Evolutionary conservation across 2,797 vertebrate species (phyloP).

Genomic region (Erithacus rubecula): DNA sequence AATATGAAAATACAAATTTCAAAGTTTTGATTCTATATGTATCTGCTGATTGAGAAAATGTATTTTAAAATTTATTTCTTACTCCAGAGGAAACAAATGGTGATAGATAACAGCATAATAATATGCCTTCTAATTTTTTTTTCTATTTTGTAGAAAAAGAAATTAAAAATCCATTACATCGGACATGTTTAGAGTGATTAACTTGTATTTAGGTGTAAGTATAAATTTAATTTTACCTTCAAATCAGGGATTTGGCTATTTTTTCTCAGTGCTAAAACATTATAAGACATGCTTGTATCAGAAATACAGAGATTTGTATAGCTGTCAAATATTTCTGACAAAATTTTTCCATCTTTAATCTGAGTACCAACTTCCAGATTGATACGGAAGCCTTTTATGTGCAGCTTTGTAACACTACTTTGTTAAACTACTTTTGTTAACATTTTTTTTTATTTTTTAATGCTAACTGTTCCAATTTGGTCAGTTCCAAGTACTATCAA

Average conservation of each 20-base stretch:
- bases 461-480: neutral
- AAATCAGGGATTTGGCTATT: neutral
- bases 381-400: neutral
- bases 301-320: accelerated
- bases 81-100: neutral
- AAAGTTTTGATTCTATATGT: neutral
- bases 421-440: neutral
- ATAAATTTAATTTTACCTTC: neutral
- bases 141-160: neutral
- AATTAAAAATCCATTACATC: accelerated
- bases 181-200: neutral
- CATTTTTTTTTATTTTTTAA: neutral
- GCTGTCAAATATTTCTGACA: neutral
- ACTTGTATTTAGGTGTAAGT: neutral
- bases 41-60: neutral
- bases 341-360: neutral
- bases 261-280: neutral
- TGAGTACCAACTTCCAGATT: accelerated
- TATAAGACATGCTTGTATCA: neutral
- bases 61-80: neutral
- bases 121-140: neutral
- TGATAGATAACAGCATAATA: neutral
- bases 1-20: neutral
- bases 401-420: neutral
- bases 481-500: neutral